A percentile compares a stretch with the other conserved stretches of the same genome.
phyloP scores from a whole-genome alignment of 37 sponge, comb jelly and placozoan species.

The Spongia lamella region DNA sequence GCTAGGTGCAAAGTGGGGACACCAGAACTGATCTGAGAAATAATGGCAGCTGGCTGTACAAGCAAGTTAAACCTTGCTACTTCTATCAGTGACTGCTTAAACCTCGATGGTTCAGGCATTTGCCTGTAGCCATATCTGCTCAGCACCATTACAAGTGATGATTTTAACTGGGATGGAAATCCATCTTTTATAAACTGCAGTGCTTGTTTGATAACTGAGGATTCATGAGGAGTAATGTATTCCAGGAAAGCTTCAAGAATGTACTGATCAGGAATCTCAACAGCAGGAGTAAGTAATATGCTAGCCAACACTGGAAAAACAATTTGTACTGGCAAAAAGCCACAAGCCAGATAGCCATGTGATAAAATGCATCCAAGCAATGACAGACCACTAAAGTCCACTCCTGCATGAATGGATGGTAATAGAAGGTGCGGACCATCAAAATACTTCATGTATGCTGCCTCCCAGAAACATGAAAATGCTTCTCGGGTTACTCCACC shows the following conservation, averaged over 20 bases:
- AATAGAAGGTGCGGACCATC: no score
- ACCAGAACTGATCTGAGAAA: slow-evolving; percentile 5
- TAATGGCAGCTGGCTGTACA: slow-evolving; percentile 22
- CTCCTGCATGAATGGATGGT: no score
- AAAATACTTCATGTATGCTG: no score
- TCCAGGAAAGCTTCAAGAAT: not conserved
- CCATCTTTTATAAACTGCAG: no score
- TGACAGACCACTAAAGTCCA: no score
- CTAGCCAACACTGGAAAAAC: not conserved
- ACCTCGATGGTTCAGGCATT: slow-evolving; percentile 4
- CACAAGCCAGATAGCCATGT: no score
- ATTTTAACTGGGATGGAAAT: not conserved
- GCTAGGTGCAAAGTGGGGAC: slow-evolving; percentile 6
- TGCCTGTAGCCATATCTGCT: slow-evolving; percentile 14
- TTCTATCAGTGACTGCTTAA: not conserved
- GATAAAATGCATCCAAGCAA: no score
- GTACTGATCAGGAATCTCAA: not conserved
- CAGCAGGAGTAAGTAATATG: not conserved
- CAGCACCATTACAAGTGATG: not conserved
- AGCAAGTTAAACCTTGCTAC: slow-evolving; percentile 21
- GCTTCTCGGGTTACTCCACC: no score
- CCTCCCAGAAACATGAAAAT: no score
- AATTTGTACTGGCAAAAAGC: no score
- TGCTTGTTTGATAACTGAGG: no score
- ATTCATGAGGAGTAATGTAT: no score